Conservation (phyloP, 2,888 invertebrate genomes). For the Schizaphis graminum region DNA sequence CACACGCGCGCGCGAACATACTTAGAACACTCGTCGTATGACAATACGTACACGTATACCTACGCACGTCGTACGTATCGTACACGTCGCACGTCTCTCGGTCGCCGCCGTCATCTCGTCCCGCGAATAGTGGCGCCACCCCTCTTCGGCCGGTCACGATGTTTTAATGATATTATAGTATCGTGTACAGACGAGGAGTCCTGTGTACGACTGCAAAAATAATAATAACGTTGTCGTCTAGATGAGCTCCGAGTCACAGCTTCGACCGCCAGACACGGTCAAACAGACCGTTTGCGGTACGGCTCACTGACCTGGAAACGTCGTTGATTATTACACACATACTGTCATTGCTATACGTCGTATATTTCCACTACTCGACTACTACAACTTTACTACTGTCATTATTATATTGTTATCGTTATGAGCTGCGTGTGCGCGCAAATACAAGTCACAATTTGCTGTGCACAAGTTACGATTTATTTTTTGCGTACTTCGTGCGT, state of each 20-base stretch:
- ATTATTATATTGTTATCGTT: background rate
- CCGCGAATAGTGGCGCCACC: background rate
- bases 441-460: background rate
- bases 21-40: too few species aligned
- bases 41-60: too few species aligned
- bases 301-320: conserved; percentile 12
- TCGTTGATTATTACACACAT: background rate
- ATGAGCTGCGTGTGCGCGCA: background rate
- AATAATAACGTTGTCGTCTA: background rate
- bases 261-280: background rate
- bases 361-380: background rate
- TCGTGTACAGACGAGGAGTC: background rate
- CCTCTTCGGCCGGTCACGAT: background rate
- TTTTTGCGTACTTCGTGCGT: background rate
- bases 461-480: background rate
- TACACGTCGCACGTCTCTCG: background rate
- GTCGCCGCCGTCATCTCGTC: background rate
- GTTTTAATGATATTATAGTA: background rate
- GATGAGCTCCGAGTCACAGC: background rate
- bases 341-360: background rate
- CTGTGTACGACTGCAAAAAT: background rate
- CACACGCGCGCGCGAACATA: too few species aligned
- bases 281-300: background rate
- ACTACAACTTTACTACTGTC: too few species aligned
- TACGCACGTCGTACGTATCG: too few species aligned